Base-by-base conservation (phyloP, 2,797 vertebrate genomes). In the Eptatretus atami region DNA sequence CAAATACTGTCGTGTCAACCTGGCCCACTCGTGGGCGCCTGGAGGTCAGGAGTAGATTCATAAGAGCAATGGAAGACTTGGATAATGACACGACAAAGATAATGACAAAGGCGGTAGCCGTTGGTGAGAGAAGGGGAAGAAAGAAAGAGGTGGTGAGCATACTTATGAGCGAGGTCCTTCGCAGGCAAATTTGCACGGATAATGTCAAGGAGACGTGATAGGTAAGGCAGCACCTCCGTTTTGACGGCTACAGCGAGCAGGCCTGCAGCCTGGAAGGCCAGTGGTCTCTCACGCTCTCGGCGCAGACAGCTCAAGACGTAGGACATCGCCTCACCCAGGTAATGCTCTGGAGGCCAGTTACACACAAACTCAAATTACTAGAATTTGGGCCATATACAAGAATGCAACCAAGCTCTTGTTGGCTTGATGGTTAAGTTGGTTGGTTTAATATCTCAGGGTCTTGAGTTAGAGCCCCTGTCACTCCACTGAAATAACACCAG, bases 161-260 rank as follows among this genome's bases (percentile, higher is more conserved):
- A 98, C 92, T 98, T 98, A 72, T 96, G 92, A 61, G 87, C 86
- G 66, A 98, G 94, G 70, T 98, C 92, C 71, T 98, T 98, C 1
- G 83, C 85, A 13, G 92, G 92, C 66, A 98, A 76, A 12, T 90
- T 90, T 31, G 83, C 80, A 73, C 93, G 88, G 71, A 98, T 87
- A 69, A 93, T 93, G 74, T 98, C 92, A 24, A 98, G 80, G 69
- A 98, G 83, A 69, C 82, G 90, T 10, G 80, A 75, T 66, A 98
- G 76, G 69, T 92, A 94, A 6, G 82, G 80, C 67, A 92, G 84
- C 72, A 98, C 92, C 67, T 96, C 87, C 0, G 79, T 74, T 64
- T 85, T 77, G 66, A 98, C 86, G 0, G 92, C 88, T 65, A 98
- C 87, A 3, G 87, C 90, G 67, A 98, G 79, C 53, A 98, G 78